Evolutionary conservation across 2,888 invertebrate species (phyloP).

Genomic region (Drosophila fungiperda): DNA sequence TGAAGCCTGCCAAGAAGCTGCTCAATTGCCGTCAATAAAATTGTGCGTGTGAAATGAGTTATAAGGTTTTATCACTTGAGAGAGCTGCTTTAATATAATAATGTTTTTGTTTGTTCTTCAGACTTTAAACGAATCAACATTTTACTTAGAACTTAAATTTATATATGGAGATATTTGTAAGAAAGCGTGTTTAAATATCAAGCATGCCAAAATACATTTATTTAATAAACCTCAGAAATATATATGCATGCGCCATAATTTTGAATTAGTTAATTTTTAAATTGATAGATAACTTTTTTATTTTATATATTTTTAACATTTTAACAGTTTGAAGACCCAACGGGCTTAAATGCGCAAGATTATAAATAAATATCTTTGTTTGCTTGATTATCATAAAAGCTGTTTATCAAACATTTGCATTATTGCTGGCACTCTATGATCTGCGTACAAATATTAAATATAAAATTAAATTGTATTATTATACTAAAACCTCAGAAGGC

Average conservation of each 20-base stretch:
- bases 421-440: background rate
- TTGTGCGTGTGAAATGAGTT: background rate
- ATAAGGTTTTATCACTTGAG: background rate
- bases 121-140: background rate
- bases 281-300: background rate
- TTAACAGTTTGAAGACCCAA: background rate
- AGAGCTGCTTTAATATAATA: background rate
- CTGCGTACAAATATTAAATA: background rate
- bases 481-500: background rate
- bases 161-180: background rate
- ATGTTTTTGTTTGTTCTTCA: background rate
- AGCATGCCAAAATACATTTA: background rate
- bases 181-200: no score
- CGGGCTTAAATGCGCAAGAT: background rate
- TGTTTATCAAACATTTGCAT: background rate
- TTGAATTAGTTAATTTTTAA: background rate
- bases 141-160: background rate
- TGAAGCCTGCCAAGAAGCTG: conserved; percentile 9
- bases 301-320: background rate
- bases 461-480: background rate
- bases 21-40: conserved; percentile 31
- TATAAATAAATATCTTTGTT: no score
- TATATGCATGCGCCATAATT: rapidly evolving
- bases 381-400: background rate
- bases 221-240: background rate